A percentile compares a stretch with the other conserved stretches of the same genome.
These are phyloP conservation scores for Trachemys scripta DNA, from an alignment of 2,113 vertebrate species.

Conservation along the genomic window DNA sequence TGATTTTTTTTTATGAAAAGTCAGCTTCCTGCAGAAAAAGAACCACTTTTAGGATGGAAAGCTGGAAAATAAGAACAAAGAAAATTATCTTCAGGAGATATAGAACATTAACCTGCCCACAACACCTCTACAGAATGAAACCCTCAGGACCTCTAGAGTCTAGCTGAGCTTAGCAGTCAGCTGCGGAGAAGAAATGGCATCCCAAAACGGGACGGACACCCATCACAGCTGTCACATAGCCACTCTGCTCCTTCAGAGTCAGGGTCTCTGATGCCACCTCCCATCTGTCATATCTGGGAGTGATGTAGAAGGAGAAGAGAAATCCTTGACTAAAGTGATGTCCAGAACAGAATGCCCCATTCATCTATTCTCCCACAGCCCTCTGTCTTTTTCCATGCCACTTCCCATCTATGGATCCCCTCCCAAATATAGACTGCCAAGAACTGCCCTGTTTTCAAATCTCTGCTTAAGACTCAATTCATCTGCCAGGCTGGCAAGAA, in stretches of 20 bases:
- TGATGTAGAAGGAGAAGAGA: not conserved
- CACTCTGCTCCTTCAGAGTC: not conserved
- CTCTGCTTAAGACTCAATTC: not conserved
- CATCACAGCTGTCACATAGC: not conserved
- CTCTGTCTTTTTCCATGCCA: not conserved
- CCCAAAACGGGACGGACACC: rapidly evolving
- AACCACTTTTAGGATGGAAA: not conserved
- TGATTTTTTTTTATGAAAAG: not conserved
- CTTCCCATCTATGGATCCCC: not conserved
- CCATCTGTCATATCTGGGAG: not conserved
- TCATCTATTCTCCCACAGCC: not conserved
- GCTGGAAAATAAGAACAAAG: not conserved
- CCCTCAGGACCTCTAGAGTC: not conserved
- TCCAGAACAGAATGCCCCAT: not conserved
- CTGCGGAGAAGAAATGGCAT: not conserved
- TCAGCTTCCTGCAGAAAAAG: not conserved
- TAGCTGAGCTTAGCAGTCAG: not conserved
- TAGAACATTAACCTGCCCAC: not conserved
- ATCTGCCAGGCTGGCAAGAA: not conserved
- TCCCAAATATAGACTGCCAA: not conserved
- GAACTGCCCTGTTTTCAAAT: not conserved
- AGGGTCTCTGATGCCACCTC: not conserved
- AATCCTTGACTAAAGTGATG: not conserved
- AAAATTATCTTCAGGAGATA: not conserved
- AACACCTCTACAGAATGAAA: not conserved